A percentile compares a stretch with the other conserved stretches of the same genome.
phyloP scores from a whole-genome alignment of 2,888 invertebrate genomes.

The Cacoxenus indagator region DNA sequence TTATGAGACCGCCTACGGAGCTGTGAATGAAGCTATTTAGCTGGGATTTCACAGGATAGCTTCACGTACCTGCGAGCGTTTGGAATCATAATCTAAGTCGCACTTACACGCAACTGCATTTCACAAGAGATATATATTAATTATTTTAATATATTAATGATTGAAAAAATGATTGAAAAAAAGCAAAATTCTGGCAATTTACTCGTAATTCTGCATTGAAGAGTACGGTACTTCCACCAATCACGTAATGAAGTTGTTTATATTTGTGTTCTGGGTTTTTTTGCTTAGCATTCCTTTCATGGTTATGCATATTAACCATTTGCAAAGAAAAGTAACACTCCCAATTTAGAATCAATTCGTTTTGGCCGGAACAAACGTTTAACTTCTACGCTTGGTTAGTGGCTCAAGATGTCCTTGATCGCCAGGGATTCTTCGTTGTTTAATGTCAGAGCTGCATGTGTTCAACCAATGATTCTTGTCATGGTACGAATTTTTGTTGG shows the following conservation, averaged over 20 bases:
- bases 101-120: not conserved
- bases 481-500: no score
- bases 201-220: not conserved
- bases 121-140: not conserved
- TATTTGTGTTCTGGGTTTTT: no score
- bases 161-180: no score
- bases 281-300: not conserved
- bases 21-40: constrained; percentile 54
- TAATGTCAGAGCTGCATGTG: not conserved
- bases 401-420: constrained; percentile 50
- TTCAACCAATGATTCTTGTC: not conserved
- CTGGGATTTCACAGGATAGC: not conserved
- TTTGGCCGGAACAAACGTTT: constrained; percentile 46
- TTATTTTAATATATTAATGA: not conserved
- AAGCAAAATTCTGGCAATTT: not conserved
- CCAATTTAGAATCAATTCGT: constrained; percentile 49
- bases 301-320: not conserved
- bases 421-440: not conserved
- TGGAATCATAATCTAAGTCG: constrained; percentile 12
- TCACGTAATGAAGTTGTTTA: no score
- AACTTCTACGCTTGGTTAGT: constrained; percentile 32
- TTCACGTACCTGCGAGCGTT: not conserved
- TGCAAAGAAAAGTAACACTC: not conserved
- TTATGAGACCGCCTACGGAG: constrained; percentile 59
- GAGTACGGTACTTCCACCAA: not conserved